Evolutionary conservation across 2,888 invertebrate species (phyloP).

Genomic region (Salticus scenicus): DNA sequence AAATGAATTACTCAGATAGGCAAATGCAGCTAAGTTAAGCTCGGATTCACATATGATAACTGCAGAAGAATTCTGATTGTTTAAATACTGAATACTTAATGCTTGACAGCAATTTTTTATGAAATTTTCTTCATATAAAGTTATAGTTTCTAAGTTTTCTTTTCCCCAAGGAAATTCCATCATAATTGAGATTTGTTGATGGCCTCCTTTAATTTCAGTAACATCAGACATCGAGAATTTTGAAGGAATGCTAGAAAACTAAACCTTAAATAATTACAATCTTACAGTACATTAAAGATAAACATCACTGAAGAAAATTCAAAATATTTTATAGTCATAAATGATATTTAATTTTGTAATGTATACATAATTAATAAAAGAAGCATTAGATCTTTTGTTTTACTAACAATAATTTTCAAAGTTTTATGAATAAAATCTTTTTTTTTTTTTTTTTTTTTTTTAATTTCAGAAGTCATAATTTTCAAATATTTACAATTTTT

Average conservation of each 20-base stretch:
- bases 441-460: no score
- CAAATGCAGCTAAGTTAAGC: constrained; percentile 49
- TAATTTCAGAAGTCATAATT: no score
- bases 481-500: no score
- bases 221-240: constrained; percentile 82
- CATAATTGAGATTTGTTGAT: constrained; percentile 80
- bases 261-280: constrained; percentile 73
- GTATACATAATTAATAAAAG: no score
- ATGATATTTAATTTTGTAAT: no score
- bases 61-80: background rate
- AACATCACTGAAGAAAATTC: background rate
- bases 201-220: constrained; percentile 75
- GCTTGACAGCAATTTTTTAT: background rate
- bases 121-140: constrained; percentile 20
- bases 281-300: constrained; percentile 6
- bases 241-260: constrained; percentile 84
- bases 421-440: no score
- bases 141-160: constrained; percentile 81
- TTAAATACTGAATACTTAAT: background rate
- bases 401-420: no score
- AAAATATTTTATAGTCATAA: background rate
- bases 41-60: constrained; percentile 44
- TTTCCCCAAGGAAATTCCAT: constrained; percentile 82
- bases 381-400: no score
- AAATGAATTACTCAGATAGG: constrained; percentile 47